Evolutionary conservation across 2,797 vertebrate species (phyloP).

Genomic region (Gambelia wislizenii): DNA sequence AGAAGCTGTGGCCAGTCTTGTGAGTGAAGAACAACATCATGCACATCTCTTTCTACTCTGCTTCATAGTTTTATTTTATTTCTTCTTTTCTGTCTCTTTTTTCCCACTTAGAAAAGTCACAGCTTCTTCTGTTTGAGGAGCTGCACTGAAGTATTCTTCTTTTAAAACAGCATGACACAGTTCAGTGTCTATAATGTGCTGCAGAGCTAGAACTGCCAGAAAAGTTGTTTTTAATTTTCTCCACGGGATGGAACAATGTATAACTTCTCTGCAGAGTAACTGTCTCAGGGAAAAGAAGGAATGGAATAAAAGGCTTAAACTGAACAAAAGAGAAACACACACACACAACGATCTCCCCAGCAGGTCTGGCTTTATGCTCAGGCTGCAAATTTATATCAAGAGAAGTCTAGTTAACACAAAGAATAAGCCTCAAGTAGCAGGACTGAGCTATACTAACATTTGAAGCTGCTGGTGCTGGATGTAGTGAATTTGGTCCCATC

Average conservation of each 20-base stretch:
- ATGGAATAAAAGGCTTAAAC: conserved; percentile 65
- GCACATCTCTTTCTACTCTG: conserved; percentile 53
- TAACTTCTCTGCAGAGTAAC: conserved; percentile 70
- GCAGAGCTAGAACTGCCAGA: conserved; percentile 65
- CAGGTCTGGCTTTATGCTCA: conserved; percentile 56
- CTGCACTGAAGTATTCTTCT: conserved; percentile 60
- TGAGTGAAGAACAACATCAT: conserved; percentile 55
- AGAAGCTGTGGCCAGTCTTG: rapidly evolving
- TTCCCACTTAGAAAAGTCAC: conserved; percentile 64
- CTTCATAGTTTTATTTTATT: conserved; percentile 60
- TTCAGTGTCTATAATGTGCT: conserved; percentile 68
- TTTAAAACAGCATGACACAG: conserved; percentile 72
- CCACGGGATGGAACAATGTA: conserved; percentile 69
- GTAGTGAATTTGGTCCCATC: conserved; percentile 30
- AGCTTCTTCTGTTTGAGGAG: conserved; percentile 71
- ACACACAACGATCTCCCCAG: conserved; percentile 7
- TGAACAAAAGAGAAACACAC: conserved; percentile 20
- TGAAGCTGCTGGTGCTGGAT: background rate
- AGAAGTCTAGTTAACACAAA: conserved; percentile 48
- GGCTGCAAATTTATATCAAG: conserved; percentile 58
- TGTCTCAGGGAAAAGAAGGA: conserved; percentile 64
- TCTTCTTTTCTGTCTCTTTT: background rate
- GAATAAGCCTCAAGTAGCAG: background rate
- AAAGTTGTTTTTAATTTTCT: conserved; percentile 76
- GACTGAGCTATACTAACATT: conserved; percentile 40